These are phyloP conservation scores for Agriotes lineatus DNA, from an alignment of 2,888 invertebrate species.

Conservation along the genomic window DNA sequence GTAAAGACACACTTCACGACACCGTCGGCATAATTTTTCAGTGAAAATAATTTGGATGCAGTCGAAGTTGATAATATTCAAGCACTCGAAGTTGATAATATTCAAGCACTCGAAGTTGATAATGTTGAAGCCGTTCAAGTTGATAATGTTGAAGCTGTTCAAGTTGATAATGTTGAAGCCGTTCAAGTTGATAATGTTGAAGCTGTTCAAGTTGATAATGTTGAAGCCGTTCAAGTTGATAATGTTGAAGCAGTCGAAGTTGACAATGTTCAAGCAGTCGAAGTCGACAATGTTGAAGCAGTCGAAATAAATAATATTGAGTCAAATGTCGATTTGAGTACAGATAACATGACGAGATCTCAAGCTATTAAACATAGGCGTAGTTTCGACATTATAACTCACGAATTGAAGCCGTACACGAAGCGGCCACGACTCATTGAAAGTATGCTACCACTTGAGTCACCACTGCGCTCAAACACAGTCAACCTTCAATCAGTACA, in stretches of 20 bases:
- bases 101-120: neutral
- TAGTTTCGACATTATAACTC: neutral
- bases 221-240: neutral
- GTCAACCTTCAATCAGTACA: neutral
- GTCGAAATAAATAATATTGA: no score
- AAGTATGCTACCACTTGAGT: neutral
- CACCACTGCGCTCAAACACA: neutral
- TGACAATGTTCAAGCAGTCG: neutral
- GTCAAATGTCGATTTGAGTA: no score
- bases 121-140: neutral
- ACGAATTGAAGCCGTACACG: neutral
- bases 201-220: neutral
- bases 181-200: neutral
- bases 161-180: neutral
- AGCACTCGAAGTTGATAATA: neutral
- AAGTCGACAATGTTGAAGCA: no score
- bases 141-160: neutral
- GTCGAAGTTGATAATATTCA: no score
- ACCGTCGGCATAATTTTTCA: conserved; percentile 13
- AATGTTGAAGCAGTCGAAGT: neutral
- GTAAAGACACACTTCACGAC: conserved; percentile 6
- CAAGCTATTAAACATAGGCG: neutral
- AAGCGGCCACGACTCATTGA: neutral
- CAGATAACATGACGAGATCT: neutral
- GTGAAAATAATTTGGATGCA: no score